Percentiles rank a stretch among this genome's conserved stretches.
Conservation (phyloP, 2,797 vertebrate species). For the Gallinago solitaria region DNA sequence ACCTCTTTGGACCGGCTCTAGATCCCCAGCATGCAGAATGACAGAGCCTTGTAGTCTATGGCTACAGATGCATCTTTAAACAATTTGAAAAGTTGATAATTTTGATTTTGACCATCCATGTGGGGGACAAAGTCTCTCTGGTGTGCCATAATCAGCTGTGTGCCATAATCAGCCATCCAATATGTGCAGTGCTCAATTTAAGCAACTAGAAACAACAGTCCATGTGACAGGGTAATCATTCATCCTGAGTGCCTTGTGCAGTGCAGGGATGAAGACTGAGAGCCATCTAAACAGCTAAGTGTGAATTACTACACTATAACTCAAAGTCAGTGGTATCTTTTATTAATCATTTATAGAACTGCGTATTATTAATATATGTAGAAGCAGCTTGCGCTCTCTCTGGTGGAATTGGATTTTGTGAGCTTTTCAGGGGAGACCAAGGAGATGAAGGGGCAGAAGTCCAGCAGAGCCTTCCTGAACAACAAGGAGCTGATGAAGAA, state of each 20-base stretch:
- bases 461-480: neutral
- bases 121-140: neutral
- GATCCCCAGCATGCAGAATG: neutral
- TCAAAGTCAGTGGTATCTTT: slow-evolving; percentile 36
- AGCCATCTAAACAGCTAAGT: slow-evolving; percentile 34
- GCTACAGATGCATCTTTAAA: neutral
- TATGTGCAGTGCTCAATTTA: neutral
- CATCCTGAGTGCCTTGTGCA: neutral
- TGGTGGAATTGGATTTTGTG: slow-evolving; percentile 7
- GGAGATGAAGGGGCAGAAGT: neutral
- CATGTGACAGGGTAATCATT: slow-evolving; percentile 36
- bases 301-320: slow-evolving; percentile 45
- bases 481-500: neutral
- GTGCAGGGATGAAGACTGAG: neutral
- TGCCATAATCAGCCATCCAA: neutral
- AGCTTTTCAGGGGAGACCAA: neutral
- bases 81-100: neutral
- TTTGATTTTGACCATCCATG: neutral
- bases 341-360: slow-evolving; percentile 41
- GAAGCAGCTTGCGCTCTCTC: slow-evolving; percentile 35
- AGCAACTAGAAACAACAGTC: slow-evolving; percentile 24
- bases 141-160: neutral
- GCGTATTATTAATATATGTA: slow-evolving; percentile 34
- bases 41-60: neutral
- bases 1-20: neutral